A percentile compares a stretch with the other conserved stretches of the same genome.
Evolutionary conservation across 2,888 invertebrate genomes (phyloP).

Genomic region (Microctonus aethiopoides): DNA sequence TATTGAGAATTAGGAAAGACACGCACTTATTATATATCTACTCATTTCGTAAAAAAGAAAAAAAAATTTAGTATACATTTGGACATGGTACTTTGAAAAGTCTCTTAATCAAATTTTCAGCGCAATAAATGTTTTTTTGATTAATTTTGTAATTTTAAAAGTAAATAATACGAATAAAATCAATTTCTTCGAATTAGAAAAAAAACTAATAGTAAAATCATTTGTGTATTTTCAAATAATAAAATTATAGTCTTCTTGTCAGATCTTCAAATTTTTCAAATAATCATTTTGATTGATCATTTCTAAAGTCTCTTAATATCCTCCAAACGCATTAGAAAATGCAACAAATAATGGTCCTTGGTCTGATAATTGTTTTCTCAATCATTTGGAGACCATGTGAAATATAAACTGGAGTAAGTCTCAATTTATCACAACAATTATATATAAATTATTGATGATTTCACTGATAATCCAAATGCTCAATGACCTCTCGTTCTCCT

Average conservation of each 20-base stretch:
- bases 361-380: neutral
- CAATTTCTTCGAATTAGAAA: too few species aligned
- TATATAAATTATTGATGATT: neutral
- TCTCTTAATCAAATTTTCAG: too few species aligned
- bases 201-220: too few species aligned
- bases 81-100: neutral
- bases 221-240: too few species aligned
- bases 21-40: neutral
- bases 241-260: neutral
- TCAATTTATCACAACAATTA: neutral
- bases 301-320: conserved; percentile 17
- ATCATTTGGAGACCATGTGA: neutral
- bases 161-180: too few species aligned
- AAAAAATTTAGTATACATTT: neutral
- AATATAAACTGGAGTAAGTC: neutral
- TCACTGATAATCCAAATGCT: neutral
- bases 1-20: neutral
- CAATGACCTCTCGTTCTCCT: conserved; percentile 43
- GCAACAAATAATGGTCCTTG: neutral
- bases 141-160: too few species aligned
- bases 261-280: neutral
- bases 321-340: conserved; percentile 14
- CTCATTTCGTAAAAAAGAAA: conserved; percentile 30
- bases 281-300: conserved; percentile 19
- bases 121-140: too few species aligned